phyloP scores from a whole-genome alignment of 2,113 vertebrate species.

The Grallaria varia region DNA sequence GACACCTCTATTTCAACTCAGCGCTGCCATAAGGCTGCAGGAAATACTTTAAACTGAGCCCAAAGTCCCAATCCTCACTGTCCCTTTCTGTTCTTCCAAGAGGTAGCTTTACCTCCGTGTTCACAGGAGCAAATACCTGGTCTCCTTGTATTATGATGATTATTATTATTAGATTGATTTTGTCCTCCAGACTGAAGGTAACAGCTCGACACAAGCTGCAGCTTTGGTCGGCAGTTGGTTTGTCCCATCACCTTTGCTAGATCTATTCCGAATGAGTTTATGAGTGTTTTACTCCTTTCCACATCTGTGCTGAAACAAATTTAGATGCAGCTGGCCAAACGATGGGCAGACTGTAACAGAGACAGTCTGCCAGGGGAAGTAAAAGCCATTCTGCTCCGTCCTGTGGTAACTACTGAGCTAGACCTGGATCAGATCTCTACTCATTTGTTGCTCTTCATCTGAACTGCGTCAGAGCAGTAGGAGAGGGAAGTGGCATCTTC shows the following conservation, averaged over 20 bases:
- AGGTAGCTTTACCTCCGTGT: not conserved
- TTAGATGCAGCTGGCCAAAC: not conserved
- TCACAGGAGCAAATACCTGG: not conserved
- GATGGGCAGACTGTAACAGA: not conserved
- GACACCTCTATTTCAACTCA: not conserved
- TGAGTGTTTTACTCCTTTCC: not conserved
- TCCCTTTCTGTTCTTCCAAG: not conserved
- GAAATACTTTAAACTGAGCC: not conserved
- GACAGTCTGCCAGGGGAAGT: not conserved
- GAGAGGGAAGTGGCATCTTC: not conserved
- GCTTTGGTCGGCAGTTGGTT: not conserved
- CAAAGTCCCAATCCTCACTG: not conserved
- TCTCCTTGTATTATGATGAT: accelerated
- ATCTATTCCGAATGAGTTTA: not conserved
- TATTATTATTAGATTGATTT: not conserved
- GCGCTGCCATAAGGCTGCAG: not conserved
- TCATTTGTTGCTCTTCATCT: not conserved
- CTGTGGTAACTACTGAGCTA: not conserved
- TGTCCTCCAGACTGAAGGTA: not conserved
- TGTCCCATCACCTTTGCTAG: not conserved
- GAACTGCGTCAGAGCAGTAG: not conserved
- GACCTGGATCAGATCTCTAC: not conserved
- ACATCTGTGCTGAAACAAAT: not conserved
- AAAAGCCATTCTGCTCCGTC: not conserved
- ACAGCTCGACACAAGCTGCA: not conserved